These are phyloP conservation scores for Spodoptera litura DNA, from an alignment of 1,140 invertebrate species.

Conservation along the genomic window DNA sequence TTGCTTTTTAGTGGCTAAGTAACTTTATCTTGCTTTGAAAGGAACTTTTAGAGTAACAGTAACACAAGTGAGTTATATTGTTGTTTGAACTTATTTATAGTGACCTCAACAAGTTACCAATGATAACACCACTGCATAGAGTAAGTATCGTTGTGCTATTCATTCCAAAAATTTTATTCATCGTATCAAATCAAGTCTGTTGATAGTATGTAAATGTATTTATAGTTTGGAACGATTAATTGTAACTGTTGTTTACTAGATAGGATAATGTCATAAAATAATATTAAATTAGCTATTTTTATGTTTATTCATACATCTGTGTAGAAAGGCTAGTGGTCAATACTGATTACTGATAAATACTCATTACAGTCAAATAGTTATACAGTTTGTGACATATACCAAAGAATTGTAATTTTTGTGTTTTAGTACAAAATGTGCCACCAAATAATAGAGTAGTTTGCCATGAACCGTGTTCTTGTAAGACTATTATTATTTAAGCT, in stretches of 20 bases:
- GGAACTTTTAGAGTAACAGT: neutral
- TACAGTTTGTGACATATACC: slow-evolving; percentile 17
- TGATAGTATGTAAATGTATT: neutral
- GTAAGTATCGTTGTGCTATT: neutral
- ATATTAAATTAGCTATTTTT: slow-evolving; percentile 5
- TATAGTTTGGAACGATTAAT: neutral
- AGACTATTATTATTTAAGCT: slow-evolving; percentile 40
- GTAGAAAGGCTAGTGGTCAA: slow-evolving; percentile 32
- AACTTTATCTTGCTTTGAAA: neutral
- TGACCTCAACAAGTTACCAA: too few relatives aligned
- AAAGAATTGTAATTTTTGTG: slow-evolving; percentile 33
- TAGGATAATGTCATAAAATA: slow-evolving; percentile 11
- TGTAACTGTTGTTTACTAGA: slow-evolving; percentile 12
- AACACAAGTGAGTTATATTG: too few relatives aligned
- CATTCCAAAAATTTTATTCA: slow-evolving; percentile 4
- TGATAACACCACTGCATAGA: neutral
- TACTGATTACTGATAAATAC: slow-evolving; percentile 17
- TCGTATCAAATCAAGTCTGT: neutral
- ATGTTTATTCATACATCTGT: slow-evolving; percentile 19
- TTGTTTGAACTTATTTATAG: too few relatives aligned
- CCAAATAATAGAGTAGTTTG: slow-evolving; percentile 14
- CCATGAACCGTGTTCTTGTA: slow-evolving; percentile 21
- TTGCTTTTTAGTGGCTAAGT: slow-evolving; percentile 24
- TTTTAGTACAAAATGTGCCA: slow-evolving; percentile 36
- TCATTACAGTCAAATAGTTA: slow-evolving; percentile 14